Evolutionary conservation across 2,113 vertebrate species (phyloP), one percentile per base, ranked within the genome.

Genomic region (Malurus alboscapulatus): DNA sequence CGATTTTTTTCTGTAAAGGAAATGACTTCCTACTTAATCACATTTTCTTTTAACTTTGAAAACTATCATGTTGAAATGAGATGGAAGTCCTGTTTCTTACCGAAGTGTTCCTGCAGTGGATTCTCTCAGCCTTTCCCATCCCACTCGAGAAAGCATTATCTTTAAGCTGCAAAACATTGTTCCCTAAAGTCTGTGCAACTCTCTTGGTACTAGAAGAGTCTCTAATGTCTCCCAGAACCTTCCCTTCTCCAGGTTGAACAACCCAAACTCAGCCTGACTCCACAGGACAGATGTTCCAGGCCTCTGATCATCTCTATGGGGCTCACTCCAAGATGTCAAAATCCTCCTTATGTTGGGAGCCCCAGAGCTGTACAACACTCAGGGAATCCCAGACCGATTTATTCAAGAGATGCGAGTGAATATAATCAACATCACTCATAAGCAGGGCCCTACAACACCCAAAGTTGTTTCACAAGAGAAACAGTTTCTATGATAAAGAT

Each of bases 1-100:
- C 29, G 14, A 50, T 55, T 58, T 22, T 53, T 58, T 44, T 26
- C 66, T 54, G 6, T 76, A 18, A 59, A 73, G 47, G 10, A 73
- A 34, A 18, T 29, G 0, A 34, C 15, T 88, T 7, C 24, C 26
- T 38, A 1, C 44, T 47, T 24, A 57, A 59, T 16, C 11, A 1
- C 21, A 12, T 84, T 73, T 44, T 65, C 27, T 79, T 68, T 87
- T 73, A 51, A 55, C 53, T 85, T 73, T 29, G 9, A 62, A 74
- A 42, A 48, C 25, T 57, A 9, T 66, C 29, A 17, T 10, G 15
- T 1, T 47, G 16, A 87, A 83, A 48, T 55, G 7, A 77, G 87
- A 53, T 27, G 4, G 21, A 79, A 59, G 8, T 13, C 16, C 14
- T 24, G 2, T 76, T 78, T 78, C 42, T 77, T 88, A 32, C 22